Conservation (phyloP, 2,113 vertebrate genomes). For the Choloepus hoffmanni region DNA sequence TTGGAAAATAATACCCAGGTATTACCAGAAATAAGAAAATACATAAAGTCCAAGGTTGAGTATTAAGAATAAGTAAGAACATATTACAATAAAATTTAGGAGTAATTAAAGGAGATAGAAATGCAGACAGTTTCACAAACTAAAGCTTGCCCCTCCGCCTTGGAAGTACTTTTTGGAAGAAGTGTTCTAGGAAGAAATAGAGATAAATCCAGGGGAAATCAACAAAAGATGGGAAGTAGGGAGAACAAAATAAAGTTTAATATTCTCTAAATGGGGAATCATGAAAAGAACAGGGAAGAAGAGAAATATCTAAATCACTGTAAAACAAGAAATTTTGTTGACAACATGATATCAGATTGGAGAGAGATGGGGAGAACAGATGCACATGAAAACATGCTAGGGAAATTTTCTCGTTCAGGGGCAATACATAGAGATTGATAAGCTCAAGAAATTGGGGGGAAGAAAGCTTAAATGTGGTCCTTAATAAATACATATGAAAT, state of each 20-base stretch:
- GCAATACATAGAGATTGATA: background rate
- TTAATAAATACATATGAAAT: background rate
- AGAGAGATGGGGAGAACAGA: background rate
- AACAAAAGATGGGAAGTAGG: background rate
- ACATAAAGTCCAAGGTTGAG: background rate
- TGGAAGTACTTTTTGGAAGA: background rate
- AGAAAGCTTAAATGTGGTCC: background rate
- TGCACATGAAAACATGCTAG: background rate
- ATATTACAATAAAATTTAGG: background rate
- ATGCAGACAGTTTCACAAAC: background rate
- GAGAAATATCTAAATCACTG: background rate
- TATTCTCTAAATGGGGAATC: background rate
- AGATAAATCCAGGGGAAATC: background rate
- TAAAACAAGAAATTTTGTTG: too few relatives aligned
- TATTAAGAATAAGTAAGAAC: background rate
- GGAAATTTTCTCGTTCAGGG: background rate
- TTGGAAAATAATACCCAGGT: background rate
- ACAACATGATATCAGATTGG: background rate
- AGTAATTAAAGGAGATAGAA: background rate
- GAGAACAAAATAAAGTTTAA: background rate
- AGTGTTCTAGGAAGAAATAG: background rate
- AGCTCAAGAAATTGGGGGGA: background rate
- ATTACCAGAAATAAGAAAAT: background rate
- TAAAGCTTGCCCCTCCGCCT: too few relatives aligned
- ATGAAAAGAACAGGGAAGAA: background rate